Base-by-base conservation (phyloP, 2,113 vertebrate genomes). In the Embiotoca jacksoni region DNA sequence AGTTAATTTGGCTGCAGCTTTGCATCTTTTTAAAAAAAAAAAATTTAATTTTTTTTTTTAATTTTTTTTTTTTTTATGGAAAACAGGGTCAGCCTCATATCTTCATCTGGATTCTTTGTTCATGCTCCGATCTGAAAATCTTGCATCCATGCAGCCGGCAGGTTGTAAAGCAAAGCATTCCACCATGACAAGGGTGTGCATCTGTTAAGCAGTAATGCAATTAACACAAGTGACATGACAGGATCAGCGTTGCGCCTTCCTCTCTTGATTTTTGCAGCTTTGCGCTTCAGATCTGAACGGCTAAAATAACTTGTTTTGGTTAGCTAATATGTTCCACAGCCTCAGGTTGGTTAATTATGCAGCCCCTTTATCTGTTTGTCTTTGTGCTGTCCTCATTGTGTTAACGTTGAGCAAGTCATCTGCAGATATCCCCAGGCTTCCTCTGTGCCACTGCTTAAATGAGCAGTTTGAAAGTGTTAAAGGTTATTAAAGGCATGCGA, bases 331-430 rank as follows among this genome's bases (percentile, higher is more conserved):
- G 3, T 85, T 31, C 66, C 72, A 71, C 58, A 62, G 84, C 78
- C 82, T 78, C 70, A 15, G 84, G 83, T 84, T 72, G 56, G 67
- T 72, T 84, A 82, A 92, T 87, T 85, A 84, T 49, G 59, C 83
- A 57, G 64, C 47, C 80, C 37, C 32, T 50, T 75, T 64, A 79
- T 79, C 79, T 79, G 71, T 82, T 78, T 86, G 59, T 70, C 83
- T 87, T 85, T 66, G 71, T 59, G 76, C 68, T 79, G 87, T 85
- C 88, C 76, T 90, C 85, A 63, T 73, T 83, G 80, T 87, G 81
- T 89, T 84, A 80, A 83, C 80, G 81, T 88, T 77, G 77, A 78
- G 73, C 75, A 75, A 75, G 70, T 89, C 70, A 23, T 23, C 78
- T 78, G 47, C n/a, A 80, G 74, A 84, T 75, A 88, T 76, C 92